Percentiles rank a stretch among this genome's conserved stretches.
phyloP scores from a whole-genome alignment of 1,140 invertebrate genomes.

The Condylostylus longicornis region DNA sequence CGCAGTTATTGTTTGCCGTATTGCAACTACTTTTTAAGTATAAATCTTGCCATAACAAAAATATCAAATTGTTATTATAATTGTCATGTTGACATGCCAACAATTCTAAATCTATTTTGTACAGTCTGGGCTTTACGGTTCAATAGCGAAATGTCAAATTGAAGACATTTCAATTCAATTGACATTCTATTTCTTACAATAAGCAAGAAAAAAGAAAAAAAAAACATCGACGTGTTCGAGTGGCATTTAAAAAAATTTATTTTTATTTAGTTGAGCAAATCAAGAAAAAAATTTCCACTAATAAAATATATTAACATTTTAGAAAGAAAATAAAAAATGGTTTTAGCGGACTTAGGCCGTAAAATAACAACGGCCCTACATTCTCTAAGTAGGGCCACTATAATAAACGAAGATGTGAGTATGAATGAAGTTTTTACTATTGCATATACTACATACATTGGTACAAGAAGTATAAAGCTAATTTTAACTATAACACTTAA shows the following conservation, averaged over 20 bases:
- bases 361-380: conserved; percentile 97
- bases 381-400: conserved; percentile 93
- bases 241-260: neutral
- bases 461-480: conserved; percentile 8
- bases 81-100: conserved; percentile 4
- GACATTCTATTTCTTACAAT: neutral
- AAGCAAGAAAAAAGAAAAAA: neutral
- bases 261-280: neutral
- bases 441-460: conserved; percentile 4
- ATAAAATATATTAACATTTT: neutral
- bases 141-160: conserved; percentile 1
- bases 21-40: no score
- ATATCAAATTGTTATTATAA: neutral
- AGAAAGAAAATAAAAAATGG: conserved; percentile 54
- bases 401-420: conserved; percentile 94
- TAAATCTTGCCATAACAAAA: no score
- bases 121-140: neutral
- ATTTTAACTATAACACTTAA: no score
- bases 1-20: no score
- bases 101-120: conserved; percentile 1
- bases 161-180: neutral
- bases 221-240: no score
- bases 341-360: conserved; percentile 97
- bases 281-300: neutral
- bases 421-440: conserved; percentile 15